These are phyloP conservation scores for Drosophila biarmipes DNA, from an alignment of 1,140 invertebrate species.

Conservation along the genomic window DNA sequence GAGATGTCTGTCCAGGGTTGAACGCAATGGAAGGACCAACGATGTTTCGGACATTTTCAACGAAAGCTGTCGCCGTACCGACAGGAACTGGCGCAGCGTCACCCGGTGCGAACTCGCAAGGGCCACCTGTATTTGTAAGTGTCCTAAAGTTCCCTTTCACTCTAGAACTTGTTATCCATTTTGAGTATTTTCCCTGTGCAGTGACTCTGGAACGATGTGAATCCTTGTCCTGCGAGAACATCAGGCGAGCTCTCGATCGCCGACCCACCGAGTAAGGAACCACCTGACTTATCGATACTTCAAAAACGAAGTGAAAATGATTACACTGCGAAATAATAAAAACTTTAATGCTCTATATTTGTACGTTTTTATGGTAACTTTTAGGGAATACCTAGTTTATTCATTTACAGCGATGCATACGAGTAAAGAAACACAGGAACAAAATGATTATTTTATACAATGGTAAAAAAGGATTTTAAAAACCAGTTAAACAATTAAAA, in stretches of 20 bases:
- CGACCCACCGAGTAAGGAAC: not conserved
- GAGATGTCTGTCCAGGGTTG: slow-evolving; percentile 8
- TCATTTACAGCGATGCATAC: too few relatives aligned
- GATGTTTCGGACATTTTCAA: slow-evolving; percentile 39
- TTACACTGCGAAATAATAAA: slow-evolving; percentile 10
- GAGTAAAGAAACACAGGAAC: too few relatives aligned
- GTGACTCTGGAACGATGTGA: slow-evolving; percentile 34
- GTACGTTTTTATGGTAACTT: not conserved
- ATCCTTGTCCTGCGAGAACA: slow-evolving; percentile 31
- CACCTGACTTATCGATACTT: too few relatives aligned
- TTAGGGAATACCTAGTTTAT: not conserved
- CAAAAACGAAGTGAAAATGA: not conserved
- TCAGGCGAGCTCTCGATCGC: not conserved
- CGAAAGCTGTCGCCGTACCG: slow-evolving; percentile 9
- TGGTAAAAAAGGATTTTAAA: too few relatives aligned
- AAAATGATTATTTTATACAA: too few relatives aligned
- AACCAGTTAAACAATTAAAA: too few relatives aligned
- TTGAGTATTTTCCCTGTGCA: not conserved
- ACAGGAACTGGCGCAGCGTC: slow-evolving; percentile 32
- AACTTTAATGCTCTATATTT: slow-evolving; percentile 19
- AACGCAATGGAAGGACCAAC: slow-evolving; percentile 19
- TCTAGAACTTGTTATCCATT: not conserved
- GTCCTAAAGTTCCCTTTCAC: not conserved
- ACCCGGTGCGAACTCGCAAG: slow-evolving; percentile 48
- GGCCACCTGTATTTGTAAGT: slow-evolving; percentile 53